Conservation (phyloP, 2,797 vertebrate genomes). For the Halcyon leucocephala region DNA sequence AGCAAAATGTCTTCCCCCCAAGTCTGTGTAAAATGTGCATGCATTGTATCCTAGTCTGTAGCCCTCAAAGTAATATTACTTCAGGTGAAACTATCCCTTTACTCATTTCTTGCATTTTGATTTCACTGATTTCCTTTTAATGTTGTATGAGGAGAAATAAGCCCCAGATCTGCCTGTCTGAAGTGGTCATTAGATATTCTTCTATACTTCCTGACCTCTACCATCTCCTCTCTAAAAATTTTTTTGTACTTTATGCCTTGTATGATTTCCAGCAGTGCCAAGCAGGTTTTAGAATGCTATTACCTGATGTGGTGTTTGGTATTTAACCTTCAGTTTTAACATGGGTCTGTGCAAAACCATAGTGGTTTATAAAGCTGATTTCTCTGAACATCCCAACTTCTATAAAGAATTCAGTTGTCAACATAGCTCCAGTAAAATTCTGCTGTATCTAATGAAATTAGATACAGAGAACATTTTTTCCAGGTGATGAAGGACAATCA, state of each 20-base stretch:
- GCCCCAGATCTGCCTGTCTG: background rate
- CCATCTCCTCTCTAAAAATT: background rate
- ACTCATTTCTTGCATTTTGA: background rate
- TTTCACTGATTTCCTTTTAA: background rate
- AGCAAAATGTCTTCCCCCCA: background rate
- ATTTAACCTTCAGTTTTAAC: background rate
- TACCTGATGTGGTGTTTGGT: background rate
- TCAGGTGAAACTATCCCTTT: background rate
- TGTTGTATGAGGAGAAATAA: background rate
- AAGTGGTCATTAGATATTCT: background rate
- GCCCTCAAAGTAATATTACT: background rate
- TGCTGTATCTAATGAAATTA: background rate
- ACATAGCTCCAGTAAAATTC: background rate
- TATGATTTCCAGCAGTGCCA: background rate
- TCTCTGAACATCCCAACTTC: background rate
- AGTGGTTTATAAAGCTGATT: background rate
- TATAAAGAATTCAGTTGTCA: background rate
- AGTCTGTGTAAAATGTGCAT: background rate
- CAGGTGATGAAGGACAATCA: background rate
- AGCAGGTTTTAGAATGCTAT: background rate
- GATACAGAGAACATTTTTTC: background rate
- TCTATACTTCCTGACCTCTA: background rate
- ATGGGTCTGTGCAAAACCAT: background rate
- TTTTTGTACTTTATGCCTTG: background rate
- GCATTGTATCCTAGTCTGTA: background rate